Evolutionary conservation across 2,113 vertebrate species (phyloP).

Genomic region (Sinocyclocheilus grahami): DNA sequence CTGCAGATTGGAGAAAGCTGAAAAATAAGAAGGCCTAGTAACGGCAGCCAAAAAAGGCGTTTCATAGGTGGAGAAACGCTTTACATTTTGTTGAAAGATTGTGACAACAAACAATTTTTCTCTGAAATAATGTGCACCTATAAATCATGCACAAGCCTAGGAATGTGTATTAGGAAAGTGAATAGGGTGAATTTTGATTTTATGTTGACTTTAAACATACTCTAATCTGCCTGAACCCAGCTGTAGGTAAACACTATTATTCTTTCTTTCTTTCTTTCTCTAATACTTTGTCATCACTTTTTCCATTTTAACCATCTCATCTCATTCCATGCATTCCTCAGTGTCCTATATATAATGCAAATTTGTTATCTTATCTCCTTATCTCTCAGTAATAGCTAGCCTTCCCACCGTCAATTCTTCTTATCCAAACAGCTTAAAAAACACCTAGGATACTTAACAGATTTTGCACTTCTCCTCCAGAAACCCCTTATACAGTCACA

Average conservation of each 20-base stretch:
- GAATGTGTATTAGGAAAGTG: background rate
- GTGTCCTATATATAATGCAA: slow-evolving; percentile 7
- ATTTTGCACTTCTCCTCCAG: background rate
- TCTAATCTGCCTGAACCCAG: background rate
- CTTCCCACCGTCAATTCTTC: background rate
- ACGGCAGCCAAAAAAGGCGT: background rate
- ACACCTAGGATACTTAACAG: background rate
- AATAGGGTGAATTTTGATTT: background rate
- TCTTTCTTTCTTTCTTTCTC: background rate
- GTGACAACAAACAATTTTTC: background rate
- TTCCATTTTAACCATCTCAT: background rate
- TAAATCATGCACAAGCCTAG: background rate
- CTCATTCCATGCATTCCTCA: slow-evolving; percentile 23
- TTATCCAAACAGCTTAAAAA: slow-evolving; percentile 11
- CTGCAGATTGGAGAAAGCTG: too few relatives aligned
- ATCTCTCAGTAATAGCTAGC: background rate
- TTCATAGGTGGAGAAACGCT: background rate
- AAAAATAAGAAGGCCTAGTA: background rate
- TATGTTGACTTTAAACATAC: background rate
- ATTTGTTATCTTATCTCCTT: slow-evolving; percentile 11
- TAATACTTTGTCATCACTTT: background rate
- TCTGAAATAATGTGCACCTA: background rate
- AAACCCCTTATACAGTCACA: slow-evolving; percentile 3
- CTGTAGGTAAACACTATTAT: background rate
- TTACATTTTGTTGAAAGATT: background rate